These are phyloP conservation scores for Oceanites oceanicus DNA, from an alignment of 2,113 vertebrate genomes.

Conservation along the genomic window DNA sequence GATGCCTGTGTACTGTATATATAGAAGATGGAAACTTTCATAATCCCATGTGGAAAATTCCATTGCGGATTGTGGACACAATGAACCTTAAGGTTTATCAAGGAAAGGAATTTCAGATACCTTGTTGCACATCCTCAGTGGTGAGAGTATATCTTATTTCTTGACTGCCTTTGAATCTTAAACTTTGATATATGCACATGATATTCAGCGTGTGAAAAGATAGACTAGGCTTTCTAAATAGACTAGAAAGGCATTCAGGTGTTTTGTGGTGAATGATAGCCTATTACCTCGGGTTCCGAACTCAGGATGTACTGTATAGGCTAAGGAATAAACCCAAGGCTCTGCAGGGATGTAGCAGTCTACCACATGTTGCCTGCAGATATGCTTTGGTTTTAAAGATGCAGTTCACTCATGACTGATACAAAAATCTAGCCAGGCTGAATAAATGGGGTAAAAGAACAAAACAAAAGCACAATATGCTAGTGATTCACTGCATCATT, in stretches of 20 bases:
- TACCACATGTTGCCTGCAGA: not conserved
- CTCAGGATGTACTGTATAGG: not conserved
- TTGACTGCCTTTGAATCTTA: not conserved
- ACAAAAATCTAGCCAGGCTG: not conserved
- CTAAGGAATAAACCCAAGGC: not conserved
- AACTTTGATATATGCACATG: not conserved
- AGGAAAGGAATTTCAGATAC: not conserved
- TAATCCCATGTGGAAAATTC: not conserved
- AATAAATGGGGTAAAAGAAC: not conserved
- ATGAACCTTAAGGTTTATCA: not conserved
- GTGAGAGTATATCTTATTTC: not conserved
- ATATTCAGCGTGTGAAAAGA: not conserved
- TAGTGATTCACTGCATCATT: not conserved
- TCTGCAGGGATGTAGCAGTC: not conserved
- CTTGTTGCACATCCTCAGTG: not conserved
- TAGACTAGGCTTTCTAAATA: not conserved
- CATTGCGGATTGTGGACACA: not conserved
- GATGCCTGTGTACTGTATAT: rapidly evolving
- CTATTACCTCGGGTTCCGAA: not conserved
- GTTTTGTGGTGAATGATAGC: not conserved
- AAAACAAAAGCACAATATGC: not conserved
- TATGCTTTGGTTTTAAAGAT: not conserved
- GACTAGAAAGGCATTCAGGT: not conserved
- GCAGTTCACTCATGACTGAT: not conserved
- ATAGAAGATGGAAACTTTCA: not conserved